These are phyloP conservation scores for Drosophila peninsularis DNA, from an alignment of 2,888 invertebrate genomes.

Conservation along the genomic window DNA sequence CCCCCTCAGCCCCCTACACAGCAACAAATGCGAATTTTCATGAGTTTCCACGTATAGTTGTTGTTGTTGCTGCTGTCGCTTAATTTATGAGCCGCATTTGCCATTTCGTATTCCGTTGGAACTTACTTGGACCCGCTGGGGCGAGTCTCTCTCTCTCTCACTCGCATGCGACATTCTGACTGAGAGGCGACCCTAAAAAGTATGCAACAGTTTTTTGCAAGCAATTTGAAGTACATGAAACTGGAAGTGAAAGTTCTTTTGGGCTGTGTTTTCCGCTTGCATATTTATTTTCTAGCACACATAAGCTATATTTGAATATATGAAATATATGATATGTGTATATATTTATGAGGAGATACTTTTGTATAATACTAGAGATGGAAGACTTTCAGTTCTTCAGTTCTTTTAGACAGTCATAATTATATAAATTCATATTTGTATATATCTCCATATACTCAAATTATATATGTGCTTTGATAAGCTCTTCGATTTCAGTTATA, in stretches of 20 bases:
- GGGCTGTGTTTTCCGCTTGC: neutral
- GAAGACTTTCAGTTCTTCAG: neutral
- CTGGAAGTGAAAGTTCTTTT: neutral
- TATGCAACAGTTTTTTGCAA: conserved; percentile 45
- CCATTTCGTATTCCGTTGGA: conserved; percentile 28
- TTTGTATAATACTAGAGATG: neutral
- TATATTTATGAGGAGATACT: neutral
- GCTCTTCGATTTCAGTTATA: neutral
- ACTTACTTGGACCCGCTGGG: conserved; percentile 27
- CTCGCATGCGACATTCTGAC: conserved; percentile 15
- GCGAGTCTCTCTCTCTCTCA: conserved; percentile 1
- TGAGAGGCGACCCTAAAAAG: conserved; percentile 46
- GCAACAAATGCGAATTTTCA: conserved; percentile 28
- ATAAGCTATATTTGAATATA: neutral
- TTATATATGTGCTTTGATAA: neutral
- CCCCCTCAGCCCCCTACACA: conserved; percentile 11
- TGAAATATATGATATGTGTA: too few species aligned
- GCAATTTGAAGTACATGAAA: neutral
- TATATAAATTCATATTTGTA: too few species aligned
- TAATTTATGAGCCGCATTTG: conserved; percentile 73
- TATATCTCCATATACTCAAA: too few species aligned
- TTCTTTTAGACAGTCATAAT: too few species aligned
- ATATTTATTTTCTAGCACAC: neutral
- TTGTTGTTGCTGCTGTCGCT: conserved; percentile 16
- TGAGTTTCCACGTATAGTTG: conserved; percentile 26